phyloP scores from a whole-genome alignment of 1,140 invertebrate genomes.

The Drosophila sp. region DNA sequence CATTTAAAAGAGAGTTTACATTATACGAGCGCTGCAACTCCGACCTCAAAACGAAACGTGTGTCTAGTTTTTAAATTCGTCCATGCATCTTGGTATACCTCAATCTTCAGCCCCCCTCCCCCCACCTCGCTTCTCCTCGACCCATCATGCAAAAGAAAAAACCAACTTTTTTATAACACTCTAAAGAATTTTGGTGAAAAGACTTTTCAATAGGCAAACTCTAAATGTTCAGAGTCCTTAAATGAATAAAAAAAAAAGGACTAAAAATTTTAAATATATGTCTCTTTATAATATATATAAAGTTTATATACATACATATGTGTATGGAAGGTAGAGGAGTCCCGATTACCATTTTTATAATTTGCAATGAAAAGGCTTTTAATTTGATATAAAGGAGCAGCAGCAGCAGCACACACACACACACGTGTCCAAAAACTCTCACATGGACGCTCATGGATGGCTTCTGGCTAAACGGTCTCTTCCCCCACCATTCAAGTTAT shows the following conservation, averaged over 20 bases:
- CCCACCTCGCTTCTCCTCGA: too few species aligned
- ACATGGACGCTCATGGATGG: conserved; percentile 34
- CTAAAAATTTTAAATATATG: too few species aligned
- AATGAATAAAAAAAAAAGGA: too few species aligned
- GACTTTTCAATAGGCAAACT: too few species aligned
- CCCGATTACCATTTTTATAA: conserved; percentile 73
- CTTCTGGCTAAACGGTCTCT: conserved; percentile 24
- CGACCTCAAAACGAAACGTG: too few species aligned
- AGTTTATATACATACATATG: not conserved
- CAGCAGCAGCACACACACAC: conserved; percentile 1
- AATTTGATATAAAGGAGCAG: conserved; percentile 54
- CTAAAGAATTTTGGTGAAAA: not conserved
- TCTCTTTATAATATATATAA: not conserved
- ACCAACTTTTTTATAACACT: not conserved
- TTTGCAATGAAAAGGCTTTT: conserved; percentile 70
- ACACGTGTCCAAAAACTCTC: conserved; percentile 26
- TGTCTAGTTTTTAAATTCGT: too few species aligned
- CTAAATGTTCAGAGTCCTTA: too few species aligned
- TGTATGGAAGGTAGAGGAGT: conserved; percentile 17
- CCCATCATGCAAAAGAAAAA: too few species aligned
- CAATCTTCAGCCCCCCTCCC: too few species aligned
- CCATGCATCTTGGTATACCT: too few species aligned
- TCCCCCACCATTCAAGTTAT: conserved; percentile 49
- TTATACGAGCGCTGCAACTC: too few species aligned
- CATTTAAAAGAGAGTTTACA: too few species aligned